Percentiles rank a stretch among this genome's conserved stretches.
Evolutionary conservation across 1,140 invertebrate genomes (phyloP).

Genomic region (Dolichoris vasculosae): DNA sequence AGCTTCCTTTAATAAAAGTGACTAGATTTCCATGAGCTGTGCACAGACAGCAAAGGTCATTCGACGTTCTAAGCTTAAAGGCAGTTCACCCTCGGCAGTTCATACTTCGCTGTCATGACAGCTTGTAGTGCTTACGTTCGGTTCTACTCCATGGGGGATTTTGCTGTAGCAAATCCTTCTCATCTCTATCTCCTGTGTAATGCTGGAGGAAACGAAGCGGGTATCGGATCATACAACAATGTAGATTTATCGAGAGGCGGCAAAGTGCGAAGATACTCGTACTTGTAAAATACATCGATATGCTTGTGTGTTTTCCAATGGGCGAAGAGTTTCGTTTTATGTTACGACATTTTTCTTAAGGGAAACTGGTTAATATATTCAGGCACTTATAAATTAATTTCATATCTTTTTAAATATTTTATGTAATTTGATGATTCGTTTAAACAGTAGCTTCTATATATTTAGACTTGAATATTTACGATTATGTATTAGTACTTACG

Average conservation of each 20-base stretch:
- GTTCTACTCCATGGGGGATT: not conserved
- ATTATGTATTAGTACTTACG: too few relatives aligned
- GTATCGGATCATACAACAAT: not conserved
- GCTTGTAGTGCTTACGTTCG: not conserved
- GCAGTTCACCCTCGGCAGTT: too few relatives aligned
- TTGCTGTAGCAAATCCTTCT: constrained; percentile 13
- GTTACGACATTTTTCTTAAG: too few relatives aligned
- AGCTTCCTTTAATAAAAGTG: not conserved
- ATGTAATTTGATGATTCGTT: too few relatives aligned
- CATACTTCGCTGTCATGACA: constrained; percentile 13
- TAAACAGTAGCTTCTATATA: too few relatives aligned
- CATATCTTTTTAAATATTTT: too few relatives aligned
- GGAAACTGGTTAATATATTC: too few relatives aligned
- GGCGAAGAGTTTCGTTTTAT: too few relatives aligned
- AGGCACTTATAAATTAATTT: too few relatives aligned
- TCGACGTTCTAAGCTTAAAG: not conserved
- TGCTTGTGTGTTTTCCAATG: too few relatives aligned
- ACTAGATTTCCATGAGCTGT: not conserved
- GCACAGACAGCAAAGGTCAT: not conserved
- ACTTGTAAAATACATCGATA: not conserved
- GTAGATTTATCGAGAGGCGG: not conserved
- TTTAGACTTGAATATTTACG: too few relatives aligned
- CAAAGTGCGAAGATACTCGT: not conserved
- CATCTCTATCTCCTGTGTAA: constrained; percentile 1
- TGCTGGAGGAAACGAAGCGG: not conserved